A percentile compares a stretch with the other conserved stretches of the same genome.
These are phyloP conservation scores for Trissolcus basalis DNA, from an alignment of 1,140 invertebrate genomes.

Conservation along the genomic window DNA sequence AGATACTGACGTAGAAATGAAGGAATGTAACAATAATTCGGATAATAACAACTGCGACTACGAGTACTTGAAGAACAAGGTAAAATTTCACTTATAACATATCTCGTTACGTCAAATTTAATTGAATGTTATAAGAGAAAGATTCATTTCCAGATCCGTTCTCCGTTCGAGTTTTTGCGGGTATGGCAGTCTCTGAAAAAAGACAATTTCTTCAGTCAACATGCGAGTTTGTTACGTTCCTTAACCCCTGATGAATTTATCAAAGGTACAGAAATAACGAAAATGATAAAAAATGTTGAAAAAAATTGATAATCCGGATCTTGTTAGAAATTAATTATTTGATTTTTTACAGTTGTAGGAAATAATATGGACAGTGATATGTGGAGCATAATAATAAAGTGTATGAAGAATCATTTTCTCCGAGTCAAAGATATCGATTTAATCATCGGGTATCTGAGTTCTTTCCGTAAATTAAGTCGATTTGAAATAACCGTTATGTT, in stretches of 20 bases:
- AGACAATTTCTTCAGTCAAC: conserved; percentile 7
- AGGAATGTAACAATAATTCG: no score
- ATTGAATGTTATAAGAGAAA: no score
- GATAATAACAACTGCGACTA: no score
- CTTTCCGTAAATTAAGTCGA: conserved; percentile 50
- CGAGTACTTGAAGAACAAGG: no score
- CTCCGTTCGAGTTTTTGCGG: conserved; percentile 19
- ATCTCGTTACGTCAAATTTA: no score
- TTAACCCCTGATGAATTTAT: conserved; percentile 52
- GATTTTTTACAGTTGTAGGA: conserved; percentile 57
- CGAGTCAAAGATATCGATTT: conserved; percentile 39
- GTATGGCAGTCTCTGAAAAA: conserved; percentile 18
- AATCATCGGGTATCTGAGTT: conserved; percentile 48
- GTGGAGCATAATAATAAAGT: conserved; percentile 62
- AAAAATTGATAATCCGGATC: not conserved
- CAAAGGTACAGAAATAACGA: conserved; percentile 42
- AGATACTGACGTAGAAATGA: no score
- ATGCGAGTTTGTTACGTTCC: conserved; percentile 58
- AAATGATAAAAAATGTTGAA: not conserved
- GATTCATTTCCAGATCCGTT: conserved; percentile 35
- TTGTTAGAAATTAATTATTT: no score
- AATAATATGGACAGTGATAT: conserved; percentile 64
- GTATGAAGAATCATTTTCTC: conserved; percentile 62
- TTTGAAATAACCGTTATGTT: conserved; percentile 64
- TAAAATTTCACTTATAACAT: no score